Evolutionary conservation across 2,888 invertebrate genomes (phyloP).

Genomic region (Ectemnius continuus): DNA sequence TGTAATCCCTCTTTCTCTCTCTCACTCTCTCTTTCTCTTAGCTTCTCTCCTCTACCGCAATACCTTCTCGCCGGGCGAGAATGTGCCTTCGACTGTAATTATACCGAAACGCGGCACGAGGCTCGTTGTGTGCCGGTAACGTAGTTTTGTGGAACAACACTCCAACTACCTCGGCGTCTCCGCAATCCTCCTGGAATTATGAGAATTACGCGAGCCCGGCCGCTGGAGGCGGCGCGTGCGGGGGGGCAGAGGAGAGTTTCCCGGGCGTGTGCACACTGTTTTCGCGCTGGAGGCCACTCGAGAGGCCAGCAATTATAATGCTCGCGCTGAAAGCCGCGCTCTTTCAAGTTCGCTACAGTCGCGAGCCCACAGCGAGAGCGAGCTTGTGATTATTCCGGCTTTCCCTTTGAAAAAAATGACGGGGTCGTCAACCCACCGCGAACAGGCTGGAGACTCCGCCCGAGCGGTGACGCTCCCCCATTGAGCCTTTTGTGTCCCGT

Average conservation of each 20-base stretch:
- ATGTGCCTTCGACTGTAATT: too few relatives aligned
- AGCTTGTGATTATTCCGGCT: conserved; percentile 14
- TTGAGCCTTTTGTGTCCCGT: conserved; percentile 12
- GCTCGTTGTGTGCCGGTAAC: too few relatives aligned
- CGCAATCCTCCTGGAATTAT: neutral
- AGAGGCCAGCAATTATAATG: too few relatives aligned
- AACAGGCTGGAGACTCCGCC: neutral
- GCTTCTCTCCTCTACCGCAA: neutral
- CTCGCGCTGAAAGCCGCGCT: neutral
- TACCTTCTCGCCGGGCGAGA: too few relatives aligned
- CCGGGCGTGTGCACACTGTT: too few relatives aligned
- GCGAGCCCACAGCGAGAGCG: neutral
- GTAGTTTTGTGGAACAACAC: too few relatives aligned
- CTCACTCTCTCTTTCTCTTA: too few relatives aligned
- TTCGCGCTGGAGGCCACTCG: too few relatives aligned
- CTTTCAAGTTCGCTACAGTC: neutral
- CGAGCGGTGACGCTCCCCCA: conserved; percentile 5
- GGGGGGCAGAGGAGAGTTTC: neutral
- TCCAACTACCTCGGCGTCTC: too few relatives aligned
- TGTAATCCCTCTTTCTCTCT: conserved; percentile 15
- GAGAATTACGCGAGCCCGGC: neutral
- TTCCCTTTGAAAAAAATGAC: conserved; percentile 42
- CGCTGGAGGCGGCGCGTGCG: neutral
- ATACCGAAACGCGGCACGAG: too few relatives aligned
- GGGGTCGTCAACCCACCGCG: conserved; percentile 6